Conservation (phyloP, 2,113 vertebrate species). For the Leucopsar rothschildi region DNA sequence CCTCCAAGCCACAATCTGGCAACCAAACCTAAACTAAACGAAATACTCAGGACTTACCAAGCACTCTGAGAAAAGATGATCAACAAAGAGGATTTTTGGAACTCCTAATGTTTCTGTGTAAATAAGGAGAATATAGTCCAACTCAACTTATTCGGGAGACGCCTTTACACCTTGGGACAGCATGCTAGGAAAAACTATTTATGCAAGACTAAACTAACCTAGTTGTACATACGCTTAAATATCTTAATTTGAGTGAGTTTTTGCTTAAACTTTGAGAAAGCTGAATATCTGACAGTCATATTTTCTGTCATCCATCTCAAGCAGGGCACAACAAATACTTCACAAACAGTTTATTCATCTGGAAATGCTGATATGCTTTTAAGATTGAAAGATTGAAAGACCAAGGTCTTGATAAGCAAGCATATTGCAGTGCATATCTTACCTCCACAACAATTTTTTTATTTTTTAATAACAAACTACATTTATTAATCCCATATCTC, state of each 20-base stretch:
- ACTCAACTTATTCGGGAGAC: background rate
- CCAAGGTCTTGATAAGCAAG: background rate
- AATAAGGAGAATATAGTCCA: background rate
- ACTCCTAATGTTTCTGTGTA: background rate
- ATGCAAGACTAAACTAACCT: background rate
- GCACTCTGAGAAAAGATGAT: background rate
- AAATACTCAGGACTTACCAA: background rate
- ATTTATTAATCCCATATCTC: background rate
- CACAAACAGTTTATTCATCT: background rate
- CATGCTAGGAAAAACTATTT: background rate
- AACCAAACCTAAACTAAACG: background rate
- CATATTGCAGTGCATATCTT: background rate
- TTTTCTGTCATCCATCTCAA: background rate
- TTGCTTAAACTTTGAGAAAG: background rate
- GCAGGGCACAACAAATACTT: background rate
- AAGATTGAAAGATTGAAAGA: background rate
- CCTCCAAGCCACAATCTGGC: background rate
- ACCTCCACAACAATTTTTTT: background rate
- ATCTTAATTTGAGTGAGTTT: background rate
- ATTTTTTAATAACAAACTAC: background rate
- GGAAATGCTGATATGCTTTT: background rate
- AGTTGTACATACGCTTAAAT: background rate
- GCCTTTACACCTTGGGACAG: background rate
- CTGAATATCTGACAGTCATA: background rate
- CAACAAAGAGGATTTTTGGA: background rate